Conservation (phyloP, 2,888 invertebrate species). For the Trissolcus japonicus region DNA sequence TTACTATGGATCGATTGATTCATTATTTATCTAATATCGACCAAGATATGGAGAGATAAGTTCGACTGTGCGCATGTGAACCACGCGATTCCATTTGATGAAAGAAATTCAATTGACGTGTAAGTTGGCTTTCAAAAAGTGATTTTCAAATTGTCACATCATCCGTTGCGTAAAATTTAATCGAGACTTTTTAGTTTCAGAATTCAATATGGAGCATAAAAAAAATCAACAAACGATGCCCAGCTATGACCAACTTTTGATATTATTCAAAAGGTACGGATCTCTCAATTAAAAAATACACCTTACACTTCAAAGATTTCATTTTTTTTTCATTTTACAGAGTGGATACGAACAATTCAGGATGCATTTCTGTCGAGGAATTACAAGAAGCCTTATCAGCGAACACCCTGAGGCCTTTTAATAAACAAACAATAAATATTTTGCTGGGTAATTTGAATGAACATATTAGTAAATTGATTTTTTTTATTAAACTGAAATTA, state of each 20-base stretch:
- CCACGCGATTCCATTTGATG: no score
- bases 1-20: no score
- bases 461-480: not conserved
- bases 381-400: constrained; percentile 18
- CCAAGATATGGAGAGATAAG: no score
- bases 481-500: not conserved
- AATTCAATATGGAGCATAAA: not conserved
- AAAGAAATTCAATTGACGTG: not conserved
- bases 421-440: constrained; percentile 10
- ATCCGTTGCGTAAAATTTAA: no score
- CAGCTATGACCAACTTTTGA: constrained; percentile 20
- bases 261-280: constrained; percentile 13
- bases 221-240: constrained; percentile 13
- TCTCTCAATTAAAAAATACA: not conserved
- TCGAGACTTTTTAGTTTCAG: not conserved
- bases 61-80: no score
- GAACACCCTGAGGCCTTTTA: constrained; percentile 20
- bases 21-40: no score
- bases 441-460: constrained; percentile 12
- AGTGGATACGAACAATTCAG: constrained; percentile 21
- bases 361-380: constrained; percentile 26
- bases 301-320: not conserved
- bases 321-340: constrained; percentile 8
- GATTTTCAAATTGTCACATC: not conserved
- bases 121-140: not conserved